phyloP scores from a whole-genome alignment of 2,113 vertebrate species.

The Neoarius graeffei region DNA sequence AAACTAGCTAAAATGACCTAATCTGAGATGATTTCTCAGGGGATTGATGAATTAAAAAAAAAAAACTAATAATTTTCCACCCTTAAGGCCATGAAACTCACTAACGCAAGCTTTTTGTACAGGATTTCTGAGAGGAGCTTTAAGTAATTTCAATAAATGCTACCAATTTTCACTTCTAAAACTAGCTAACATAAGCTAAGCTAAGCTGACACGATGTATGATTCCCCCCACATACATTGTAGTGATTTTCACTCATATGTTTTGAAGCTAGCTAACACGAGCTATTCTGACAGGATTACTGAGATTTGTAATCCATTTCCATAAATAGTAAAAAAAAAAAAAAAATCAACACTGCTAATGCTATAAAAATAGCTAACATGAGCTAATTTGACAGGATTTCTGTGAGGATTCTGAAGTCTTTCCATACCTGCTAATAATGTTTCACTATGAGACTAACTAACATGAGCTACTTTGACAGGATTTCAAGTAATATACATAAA shows the following conservation, averaged over 20 bases:
- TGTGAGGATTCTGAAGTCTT: not conserved
- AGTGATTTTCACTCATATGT: not conserved
- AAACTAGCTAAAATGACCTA: not conserved
- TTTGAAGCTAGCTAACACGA: not conserved
- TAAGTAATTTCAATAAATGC: not conserved
- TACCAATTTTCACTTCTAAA: not conserved
- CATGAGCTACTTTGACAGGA: not conserved
- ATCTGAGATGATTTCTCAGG: not conserved
- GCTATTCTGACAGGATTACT: not conserved
- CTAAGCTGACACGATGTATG: too few relatives aligned
- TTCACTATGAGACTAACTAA: not conserved
- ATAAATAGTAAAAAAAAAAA: not conserved
- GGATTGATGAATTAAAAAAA: not conserved
- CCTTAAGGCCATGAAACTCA: not conserved
- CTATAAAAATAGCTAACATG: not conserved
- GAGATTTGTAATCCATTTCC: too few relatives aligned
- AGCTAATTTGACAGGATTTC: not conserved
- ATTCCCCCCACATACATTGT: too few relatives aligned
- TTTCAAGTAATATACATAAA: not conserved
- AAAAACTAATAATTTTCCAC: not conserved
- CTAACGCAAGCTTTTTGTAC: not conserved
- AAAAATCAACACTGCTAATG: not conserved
- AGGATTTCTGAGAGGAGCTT: not conserved
- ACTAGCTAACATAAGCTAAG: not conserved
- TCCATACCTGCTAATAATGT: not conserved